A percentile compares a stretch with the other conserved stretches of the same genome.
phyloP scores from a whole-genome alignment of 2,113 vertebrate species.

The Neolamprologus toae region DNA sequence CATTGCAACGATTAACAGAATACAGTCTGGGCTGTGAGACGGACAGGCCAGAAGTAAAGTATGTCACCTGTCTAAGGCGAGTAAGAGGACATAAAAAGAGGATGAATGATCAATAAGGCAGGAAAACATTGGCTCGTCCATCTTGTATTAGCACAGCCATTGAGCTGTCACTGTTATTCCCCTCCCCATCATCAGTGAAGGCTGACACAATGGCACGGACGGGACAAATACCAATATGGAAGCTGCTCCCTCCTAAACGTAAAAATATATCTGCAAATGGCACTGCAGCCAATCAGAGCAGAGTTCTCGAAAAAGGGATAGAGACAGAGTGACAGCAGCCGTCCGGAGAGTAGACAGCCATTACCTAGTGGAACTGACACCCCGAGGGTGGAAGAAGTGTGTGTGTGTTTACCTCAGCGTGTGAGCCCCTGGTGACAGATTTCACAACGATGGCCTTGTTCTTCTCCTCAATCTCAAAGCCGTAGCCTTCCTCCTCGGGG shows the following conservation, averaged over 20 bases:
- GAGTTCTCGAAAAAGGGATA: background rate
- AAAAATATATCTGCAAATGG: background rate
- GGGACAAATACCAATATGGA: background rate
- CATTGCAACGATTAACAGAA: background rate
- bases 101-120: background rate
- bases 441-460: constrained; percentile 92
- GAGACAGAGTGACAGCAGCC: constrained; percentile 48
- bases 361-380: constrained; percentile 51
- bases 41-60: background rate
- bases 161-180: background rate
- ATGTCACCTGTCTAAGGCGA: background rate
- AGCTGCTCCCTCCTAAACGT: background rate
- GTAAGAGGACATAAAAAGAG: background rate
- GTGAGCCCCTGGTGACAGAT: constrained; percentile 85
- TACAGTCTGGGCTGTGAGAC: background rate
- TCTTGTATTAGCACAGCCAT: background rate
- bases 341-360: constrained; percentile 45
- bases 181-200: background rate
- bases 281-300: constrained; percentile 2
- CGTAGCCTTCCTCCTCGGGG: constrained; percentile 92
- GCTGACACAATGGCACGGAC: background rate
- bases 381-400: background rate
- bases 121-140: background rate
- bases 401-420: constrained; percentile 82
- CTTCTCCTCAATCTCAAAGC: constrained; percentile 96